Evolutionary conservation across 2,113 vertebrate genomes (phyloP).

Genomic region (Fulica atra): DNA sequence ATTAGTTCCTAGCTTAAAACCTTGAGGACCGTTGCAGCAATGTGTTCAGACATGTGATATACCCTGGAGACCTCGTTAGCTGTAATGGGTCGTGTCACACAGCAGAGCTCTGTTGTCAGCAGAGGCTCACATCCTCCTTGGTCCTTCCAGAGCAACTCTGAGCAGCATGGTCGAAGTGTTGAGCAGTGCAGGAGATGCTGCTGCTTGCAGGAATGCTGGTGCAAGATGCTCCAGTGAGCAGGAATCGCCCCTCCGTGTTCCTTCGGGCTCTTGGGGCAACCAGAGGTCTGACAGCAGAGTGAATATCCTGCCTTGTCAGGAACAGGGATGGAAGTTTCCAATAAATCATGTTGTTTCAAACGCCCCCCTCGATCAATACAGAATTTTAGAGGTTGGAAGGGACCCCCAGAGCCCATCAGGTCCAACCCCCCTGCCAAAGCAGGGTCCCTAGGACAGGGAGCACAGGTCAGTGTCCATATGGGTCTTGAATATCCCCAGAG

Average conservation of each 20-base stretch:
- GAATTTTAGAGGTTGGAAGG: too few relatives aligned
- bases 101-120: neutral
- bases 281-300: neutral
- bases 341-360: neutral
- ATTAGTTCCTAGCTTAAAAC: neutral
- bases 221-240: fast-evolving
- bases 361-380: neutral
- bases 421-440: too few relatives aligned
- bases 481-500: too few relatives aligned
- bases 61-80: neutral
- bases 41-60: neutral
- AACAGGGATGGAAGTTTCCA: neutral
- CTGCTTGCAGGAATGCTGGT: neutral
- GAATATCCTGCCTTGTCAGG: neutral
- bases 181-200: neutral
- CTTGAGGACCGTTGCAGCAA: neutral
- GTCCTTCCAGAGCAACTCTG: neutral
- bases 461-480: too few relatives aligned
- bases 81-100: neutral
- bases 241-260: neutral
- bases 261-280: neutral
- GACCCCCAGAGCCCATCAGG: too few relatives aligned
- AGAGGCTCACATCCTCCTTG: neutral
- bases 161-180: fast-evolving
- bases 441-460: too few relatives aligned